Percentiles rank a stretch among this genome's conserved stretches.
Conservation (phyloP, 2,113 vertebrate species). For the Motacilla tschutschensis region DNA sequence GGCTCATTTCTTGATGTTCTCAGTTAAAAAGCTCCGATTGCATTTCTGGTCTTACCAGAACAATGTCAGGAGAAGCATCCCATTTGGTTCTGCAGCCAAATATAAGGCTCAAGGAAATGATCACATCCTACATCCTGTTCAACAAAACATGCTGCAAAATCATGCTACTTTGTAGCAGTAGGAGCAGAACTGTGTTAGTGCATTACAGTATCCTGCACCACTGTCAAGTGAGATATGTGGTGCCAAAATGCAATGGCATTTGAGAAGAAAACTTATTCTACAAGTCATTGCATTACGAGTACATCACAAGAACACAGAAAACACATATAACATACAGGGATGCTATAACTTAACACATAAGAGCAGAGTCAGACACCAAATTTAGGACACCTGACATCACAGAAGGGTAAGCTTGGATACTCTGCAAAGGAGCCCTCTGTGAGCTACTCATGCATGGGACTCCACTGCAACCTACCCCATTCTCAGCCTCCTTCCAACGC, state of each 20-base stretch:
- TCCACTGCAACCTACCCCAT: neutral
- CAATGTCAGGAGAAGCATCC: neutral
- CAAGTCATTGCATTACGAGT: neutral
- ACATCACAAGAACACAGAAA: neutral
- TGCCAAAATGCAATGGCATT: neutral
- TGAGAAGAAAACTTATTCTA: neutral
- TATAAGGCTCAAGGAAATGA: neutral
- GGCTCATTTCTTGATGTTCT: neutral
- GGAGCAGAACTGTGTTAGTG: neutral
- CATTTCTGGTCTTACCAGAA: neutral
- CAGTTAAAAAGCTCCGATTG: neutral
- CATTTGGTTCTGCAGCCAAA: neutral
- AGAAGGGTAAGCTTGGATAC: neutral
- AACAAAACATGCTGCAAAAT: neutral
- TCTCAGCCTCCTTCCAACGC: neutral
- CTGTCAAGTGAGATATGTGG: neutral
- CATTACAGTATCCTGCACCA: neutral
- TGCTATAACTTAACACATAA: neutral
- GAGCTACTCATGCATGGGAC: neutral
- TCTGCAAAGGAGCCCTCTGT: neutral
- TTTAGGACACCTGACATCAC: neutral
- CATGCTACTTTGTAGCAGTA: neutral
- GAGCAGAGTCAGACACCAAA: accelerated
- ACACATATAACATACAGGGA: neutral
- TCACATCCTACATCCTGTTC: neutral